Evolutionary conservation across 2,888 invertebrate genomes (phyloP).

Genomic region (Schizaphis graminum): DNA sequence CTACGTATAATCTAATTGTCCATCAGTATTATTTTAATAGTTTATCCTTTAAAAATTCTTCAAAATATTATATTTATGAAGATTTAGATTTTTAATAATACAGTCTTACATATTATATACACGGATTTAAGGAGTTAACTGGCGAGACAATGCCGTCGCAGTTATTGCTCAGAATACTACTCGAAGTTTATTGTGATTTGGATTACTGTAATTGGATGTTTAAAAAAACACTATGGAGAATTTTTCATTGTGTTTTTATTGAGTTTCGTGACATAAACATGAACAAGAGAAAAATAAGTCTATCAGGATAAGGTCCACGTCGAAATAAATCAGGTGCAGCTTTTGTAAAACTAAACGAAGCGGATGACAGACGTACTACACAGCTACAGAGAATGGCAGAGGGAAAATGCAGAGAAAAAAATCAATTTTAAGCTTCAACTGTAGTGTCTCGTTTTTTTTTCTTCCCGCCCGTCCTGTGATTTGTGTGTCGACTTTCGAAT

Average conservation of each 20-base stretch:
- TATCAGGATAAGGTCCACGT: slow-evolving; percentile 56
- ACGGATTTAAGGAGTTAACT: not conserved
- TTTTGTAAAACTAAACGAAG: slow-evolving; percentile 60
- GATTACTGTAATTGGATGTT: slow-evolving; percentile 46
- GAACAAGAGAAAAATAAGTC: slow-evolving; percentile 44
- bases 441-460: slow-evolving; percentile 24
- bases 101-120: not conserved
- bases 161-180: not conserved
- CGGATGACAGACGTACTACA: slow-evolving; percentile 52
- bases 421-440: slow-evolving; percentile 46
- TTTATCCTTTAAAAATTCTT: not conserved
- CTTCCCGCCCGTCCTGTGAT: not conserved
- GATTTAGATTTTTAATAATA: not conserved
- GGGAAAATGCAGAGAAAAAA: slow-evolving; percentile 8
- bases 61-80: not conserved
- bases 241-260: slow-evolving; percentile 29
- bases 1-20: not conserved
- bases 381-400: not conserved
- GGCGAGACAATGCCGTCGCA: not conserved
- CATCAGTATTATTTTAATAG: not conserved
- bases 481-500: slow-evolving; percentile 40
- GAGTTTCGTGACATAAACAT: slow-evolving; percentile 25
- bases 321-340: slow-evolving; percentile 60
- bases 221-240: not conserved
- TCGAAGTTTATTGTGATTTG: not conserved